Conservation (phyloP, 2,113 vertebrate species). For the Zosterops lateralis region DNA sequence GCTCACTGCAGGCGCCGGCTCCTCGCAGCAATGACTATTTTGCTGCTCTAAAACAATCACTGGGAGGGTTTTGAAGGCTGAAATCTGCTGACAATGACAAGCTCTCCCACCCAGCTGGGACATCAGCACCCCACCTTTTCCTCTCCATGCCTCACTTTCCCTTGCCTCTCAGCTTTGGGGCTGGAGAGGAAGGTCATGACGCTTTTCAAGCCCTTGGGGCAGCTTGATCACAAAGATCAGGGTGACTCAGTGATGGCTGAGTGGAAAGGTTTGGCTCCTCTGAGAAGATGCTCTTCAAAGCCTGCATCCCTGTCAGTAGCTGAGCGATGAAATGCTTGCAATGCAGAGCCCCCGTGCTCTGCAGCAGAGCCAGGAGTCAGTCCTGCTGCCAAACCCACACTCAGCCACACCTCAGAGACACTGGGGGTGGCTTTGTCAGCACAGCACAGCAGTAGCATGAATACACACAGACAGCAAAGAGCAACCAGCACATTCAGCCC, state of each 20-base stretch:
- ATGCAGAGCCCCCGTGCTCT: accelerated
- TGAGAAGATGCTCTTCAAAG: background rate
- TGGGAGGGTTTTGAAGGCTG: background rate
- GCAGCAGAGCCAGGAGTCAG: background rate
- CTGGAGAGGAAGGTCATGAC: background rate
- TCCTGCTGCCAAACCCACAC: background rate
- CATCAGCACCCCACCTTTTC: background rate
- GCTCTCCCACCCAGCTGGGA: background rate
- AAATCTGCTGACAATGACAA: background rate
- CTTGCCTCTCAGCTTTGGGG: background rate
- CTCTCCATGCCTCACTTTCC: background rate
- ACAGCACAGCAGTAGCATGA: background rate
- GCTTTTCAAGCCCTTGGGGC: background rate
- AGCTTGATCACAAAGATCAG: background rate
- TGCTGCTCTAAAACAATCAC: background rate
- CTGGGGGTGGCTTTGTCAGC: background rate
- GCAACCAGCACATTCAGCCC: background rate
- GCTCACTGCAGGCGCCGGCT: accelerated
- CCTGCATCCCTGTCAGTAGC: background rate
- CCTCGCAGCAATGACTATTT: background rate
- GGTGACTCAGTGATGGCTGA: background rate
- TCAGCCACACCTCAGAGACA: background rate
- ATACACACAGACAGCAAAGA: background rate
- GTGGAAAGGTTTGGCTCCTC: background rate
- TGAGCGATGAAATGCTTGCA: background rate